phyloP scores from a whole-genome alignment of 2,113 vertebrate species.

The Gnathochromis pfefferi region DNA sequence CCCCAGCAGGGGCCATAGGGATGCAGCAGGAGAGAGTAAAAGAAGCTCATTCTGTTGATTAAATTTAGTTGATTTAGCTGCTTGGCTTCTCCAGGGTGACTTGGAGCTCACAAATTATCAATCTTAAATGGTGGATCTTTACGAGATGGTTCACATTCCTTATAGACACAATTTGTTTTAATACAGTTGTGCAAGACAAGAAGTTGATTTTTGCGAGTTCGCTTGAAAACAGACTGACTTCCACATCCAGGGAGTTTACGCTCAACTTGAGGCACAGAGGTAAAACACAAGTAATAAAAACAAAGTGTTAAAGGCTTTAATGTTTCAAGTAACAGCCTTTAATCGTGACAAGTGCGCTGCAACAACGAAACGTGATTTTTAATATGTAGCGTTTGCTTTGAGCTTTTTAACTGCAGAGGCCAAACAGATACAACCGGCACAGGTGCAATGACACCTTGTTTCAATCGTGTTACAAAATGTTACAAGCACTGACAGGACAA shows the following conservation, averaged over 20 bases:
- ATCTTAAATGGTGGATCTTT: slow-evolving; percentile 50
- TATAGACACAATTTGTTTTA: neutral
- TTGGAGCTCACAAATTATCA: slow-evolving; percentile 48
- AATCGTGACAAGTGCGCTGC: neutral
- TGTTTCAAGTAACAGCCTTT: neutral
- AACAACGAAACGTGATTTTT: neutral
- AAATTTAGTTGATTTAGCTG: slow-evolving; percentile 68
- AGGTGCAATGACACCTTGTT: neutral
- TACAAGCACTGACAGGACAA: neutral
- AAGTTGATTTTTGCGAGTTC: neutral
- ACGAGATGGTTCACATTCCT: slow-evolving; percentile 13
- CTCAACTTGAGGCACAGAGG: neutral
- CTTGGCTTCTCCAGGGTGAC: slow-evolving; percentile 54
- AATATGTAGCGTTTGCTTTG: neutral
- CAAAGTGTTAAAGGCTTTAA: neutral
- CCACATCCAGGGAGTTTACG: neutral
- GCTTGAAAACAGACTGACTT: neutral
- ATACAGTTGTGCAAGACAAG: neutral
- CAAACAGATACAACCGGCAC: neutral
- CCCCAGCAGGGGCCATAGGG: slow-evolving; percentile 60
- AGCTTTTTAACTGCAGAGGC: neutral
- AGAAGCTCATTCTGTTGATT: slow-evolving; percentile 67
- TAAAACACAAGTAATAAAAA: neutral
- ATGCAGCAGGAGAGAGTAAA: slow-evolving; percentile 58
- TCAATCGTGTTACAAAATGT: neutral